Percentiles rank a stretch among this genome's conserved stretches.
Conservation (phyloP, 2,888 invertebrate genomes). For the Yponomeuta cagnagella region DNA sequence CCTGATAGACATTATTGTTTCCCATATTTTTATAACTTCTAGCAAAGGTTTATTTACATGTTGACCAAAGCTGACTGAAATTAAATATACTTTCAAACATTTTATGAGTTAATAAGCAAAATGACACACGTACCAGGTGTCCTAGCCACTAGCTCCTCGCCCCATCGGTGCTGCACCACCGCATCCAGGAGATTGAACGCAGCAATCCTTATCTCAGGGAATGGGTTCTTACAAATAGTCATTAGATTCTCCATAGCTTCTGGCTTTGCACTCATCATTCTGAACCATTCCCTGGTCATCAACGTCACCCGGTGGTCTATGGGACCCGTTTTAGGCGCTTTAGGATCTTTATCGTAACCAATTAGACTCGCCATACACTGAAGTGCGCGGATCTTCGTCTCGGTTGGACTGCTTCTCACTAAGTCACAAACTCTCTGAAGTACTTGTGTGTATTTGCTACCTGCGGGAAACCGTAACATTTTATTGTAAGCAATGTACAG, state of each 20-base stretch:
- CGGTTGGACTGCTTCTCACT: constrained; percentile 78
- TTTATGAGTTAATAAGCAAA: neutral
- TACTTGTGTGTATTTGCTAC: constrained; percentile 59
- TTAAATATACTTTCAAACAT: no score
- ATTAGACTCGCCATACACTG: constrained; percentile 78
- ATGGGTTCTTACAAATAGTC: constrained; percentile 83
- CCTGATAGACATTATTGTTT: no score
- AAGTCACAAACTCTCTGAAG: constrained; percentile 77
- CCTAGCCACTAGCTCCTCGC: constrained; percentile 81
- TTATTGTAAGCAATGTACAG: neutral
- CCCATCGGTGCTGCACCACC: constrained; percentile 85
- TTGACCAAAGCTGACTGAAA: no score
- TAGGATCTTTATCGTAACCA: constrained; percentile 53
- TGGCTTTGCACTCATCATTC: constrained; percentile 49
- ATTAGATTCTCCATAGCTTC: constrained; percentile 77
- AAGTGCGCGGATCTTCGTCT: constrained; percentile 81
- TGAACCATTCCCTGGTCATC: constrained; percentile 71
- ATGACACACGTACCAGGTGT: constrained; percentile 75
- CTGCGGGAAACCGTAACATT: constrained; percentile 31
- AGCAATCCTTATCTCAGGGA: constrained; percentile 84
- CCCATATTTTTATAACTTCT: no score
- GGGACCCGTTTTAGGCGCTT: constrained; percentile 48
- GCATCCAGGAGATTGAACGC: constrained; percentile 80
- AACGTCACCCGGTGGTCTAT: constrained; percentile 63
- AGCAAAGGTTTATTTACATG: no score